A percentile compares a stretch with the other conserved stretches of the same genome.
These are phyloP conservation scores for Polyploca ridens DNA, from an alignment of 2,888 invertebrate genomes.

Conservation along the genomic window DNA sequence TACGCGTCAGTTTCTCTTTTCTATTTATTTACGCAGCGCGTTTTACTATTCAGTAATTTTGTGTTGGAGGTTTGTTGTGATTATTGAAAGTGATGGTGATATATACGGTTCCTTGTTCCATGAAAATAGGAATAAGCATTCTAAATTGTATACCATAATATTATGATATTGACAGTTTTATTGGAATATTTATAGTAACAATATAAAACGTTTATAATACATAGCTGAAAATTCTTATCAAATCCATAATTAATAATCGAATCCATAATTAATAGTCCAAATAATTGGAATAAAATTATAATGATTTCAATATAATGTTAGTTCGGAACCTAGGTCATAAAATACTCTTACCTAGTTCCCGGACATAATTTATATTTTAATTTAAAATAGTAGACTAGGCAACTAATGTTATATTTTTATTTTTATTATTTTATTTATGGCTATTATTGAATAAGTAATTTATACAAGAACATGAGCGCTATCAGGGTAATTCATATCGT, in stretches of 20 bases:
- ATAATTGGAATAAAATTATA: too few species aligned
- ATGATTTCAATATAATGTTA: too few species aligned
- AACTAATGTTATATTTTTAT: background rate
- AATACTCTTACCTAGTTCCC: background rate
- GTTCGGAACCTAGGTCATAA: too few species aligned
- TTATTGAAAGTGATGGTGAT: constrained; percentile 69
- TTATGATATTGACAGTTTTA: too few species aligned
- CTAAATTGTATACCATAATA: background rate
- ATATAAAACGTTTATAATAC: too few species aligned
- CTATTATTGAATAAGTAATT: background rate
- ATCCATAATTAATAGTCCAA: too few species aligned
- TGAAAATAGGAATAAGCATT: background rate
- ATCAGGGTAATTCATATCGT: constrained; percentile 22
- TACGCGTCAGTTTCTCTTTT: constrained; percentile 62
- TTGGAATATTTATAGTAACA: background rate
- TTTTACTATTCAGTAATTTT: constrained; percentile 43
- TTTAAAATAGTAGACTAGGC: background rate
- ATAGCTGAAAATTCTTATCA: too few species aligned
- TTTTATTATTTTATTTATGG: too few species aligned
- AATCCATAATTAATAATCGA: too few species aligned
- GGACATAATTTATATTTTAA: background rate
- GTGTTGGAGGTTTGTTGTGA: constrained; percentile 76
- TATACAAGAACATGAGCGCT: background rate
- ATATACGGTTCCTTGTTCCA: constrained; percentile 59
- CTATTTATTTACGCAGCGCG: constrained; percentile 55